Evolutionary conservation across 2,888 invertebrate species (phyloP).

Genomic region (Alentia gelatinosa): DNA sequence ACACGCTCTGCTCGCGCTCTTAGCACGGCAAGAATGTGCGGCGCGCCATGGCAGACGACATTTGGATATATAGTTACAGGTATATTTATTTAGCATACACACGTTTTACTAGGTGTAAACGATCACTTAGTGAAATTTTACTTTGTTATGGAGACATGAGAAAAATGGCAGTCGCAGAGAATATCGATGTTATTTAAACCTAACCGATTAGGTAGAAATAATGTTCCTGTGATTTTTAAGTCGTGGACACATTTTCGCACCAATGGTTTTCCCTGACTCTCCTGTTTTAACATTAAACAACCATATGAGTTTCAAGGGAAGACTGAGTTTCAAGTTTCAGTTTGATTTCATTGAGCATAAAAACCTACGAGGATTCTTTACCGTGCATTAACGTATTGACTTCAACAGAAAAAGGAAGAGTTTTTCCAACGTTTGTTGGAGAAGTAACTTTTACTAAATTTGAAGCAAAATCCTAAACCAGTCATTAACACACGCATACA

Average conservation of each 20-base stretch:
- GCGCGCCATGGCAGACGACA: background rate
- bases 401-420: background rate
- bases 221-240: background rate
- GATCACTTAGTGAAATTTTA: background rate
- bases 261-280: background rate
- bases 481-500: too few relatives aligned
- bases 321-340: background rate
- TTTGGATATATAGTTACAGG: background rate
- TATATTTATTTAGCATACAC: background rate
- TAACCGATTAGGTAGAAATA: background rate
- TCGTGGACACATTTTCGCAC: background rate
- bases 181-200: background rate
- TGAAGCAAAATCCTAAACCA: too few relatives aligned
- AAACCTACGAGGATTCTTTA: background rate
- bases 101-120: background rate
- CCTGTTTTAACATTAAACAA: background rate
- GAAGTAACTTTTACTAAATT: too few relatives aligned
- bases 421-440: too few relatives aligned
- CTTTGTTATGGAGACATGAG: background rate
- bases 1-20: background rate
- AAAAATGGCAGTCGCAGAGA: background rate
- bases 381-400: constrained; percentile 3
- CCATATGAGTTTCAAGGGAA: background rate
- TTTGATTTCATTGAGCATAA: background rate
- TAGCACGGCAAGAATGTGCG: background rate